Conservation (phyloP, 2,888 invertebrate species). For the Arge pagana region DNA sequence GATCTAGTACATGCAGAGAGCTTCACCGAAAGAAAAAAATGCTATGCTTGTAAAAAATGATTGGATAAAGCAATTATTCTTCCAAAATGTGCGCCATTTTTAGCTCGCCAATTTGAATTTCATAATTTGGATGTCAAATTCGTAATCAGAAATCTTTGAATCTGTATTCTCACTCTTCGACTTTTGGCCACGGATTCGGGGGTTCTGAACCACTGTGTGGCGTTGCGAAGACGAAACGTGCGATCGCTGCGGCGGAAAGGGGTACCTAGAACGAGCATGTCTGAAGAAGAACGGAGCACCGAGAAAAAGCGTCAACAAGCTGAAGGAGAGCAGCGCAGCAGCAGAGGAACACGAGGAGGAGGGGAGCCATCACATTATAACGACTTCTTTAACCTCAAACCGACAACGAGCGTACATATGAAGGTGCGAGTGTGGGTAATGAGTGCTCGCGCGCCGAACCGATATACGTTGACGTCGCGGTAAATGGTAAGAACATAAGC, state of each 20-base stretch:
- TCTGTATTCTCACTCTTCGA: too few species aligned
- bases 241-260: not conserved
- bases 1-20: too few species aligned
- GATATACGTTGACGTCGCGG: not conserved
- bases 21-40: too few species aligned
- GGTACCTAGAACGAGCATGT: not conserved
- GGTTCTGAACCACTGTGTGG: too few species aligned
- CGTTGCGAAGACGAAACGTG: not conserved
- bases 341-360: not conserved
- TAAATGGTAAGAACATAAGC: not conserved
- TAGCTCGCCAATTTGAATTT: too few species aligned
- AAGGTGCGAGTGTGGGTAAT: not conserved
- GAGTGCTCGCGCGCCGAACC: not conserved
- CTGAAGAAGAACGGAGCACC: not conserved
- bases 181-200: too few species aligned
- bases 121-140: too few species aligned
- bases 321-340: constrained; percentile 10
- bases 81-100: too few species aligned
- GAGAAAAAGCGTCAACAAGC: constrained; percentile 3
- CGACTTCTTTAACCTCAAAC: not conserved
- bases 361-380: not conserved
- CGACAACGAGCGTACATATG: not conserved
- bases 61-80: too few species aligned
- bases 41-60: too few species aligned
- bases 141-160: too few species aligned